Base-by-base conservation (phyloP, 2,888 invertebrate genomes). In the Adelognathus sp. region DNA sequence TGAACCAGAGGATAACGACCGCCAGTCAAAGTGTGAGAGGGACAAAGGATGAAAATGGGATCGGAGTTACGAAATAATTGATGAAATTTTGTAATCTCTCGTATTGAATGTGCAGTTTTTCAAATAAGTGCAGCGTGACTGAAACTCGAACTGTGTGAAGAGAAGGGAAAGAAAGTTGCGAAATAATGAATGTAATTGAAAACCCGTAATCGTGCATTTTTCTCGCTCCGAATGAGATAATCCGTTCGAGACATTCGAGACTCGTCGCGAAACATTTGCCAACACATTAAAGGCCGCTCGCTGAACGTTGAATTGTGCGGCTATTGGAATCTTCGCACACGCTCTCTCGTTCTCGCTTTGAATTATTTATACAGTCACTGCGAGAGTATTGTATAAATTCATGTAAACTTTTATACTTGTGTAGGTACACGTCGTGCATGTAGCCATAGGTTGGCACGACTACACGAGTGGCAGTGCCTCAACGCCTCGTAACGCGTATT, bases 401-500 rank as follows among this genome's bases (percentile, higher is more conserved):
- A 21, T 46, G 46, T 18, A 21, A 46, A 18, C 18, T 6, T n/a
- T n/a, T 7, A 46, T 21, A 18, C 46, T 46, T 46, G 18, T 21
- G 21, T 9, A 11, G n/a, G n/a, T n/a, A n/a, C n/a, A n/a, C n/a
- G n/a, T n/a, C n/a, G n/a, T 18, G 7, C 7, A 44, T 14, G 21
- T 3, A 16, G 36, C 3, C 21, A 9, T 21, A 1, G 11, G 46
- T 3, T 9, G 46, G 9, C 21, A 11, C 18, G 9, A 18, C 11
- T 11, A 16, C 46, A 21, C 46, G 24, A 24, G 21, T 18, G n/a
- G n/a, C 24, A n/a, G 36, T 5, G 36, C 36, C n/a, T n/a, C n/a
- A n/a, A 86, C 85, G 83, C 86, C 85, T 84, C 81, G 85, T 85
- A 84, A 84, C 82, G 84, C 50, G 83, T 80, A 82, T 83, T 86